These are phyloP conservation scores for Octopus sinensis DNA, from an alignment of 1,140 invertebrate genomes.

Conservation along the genomic window DNA sequence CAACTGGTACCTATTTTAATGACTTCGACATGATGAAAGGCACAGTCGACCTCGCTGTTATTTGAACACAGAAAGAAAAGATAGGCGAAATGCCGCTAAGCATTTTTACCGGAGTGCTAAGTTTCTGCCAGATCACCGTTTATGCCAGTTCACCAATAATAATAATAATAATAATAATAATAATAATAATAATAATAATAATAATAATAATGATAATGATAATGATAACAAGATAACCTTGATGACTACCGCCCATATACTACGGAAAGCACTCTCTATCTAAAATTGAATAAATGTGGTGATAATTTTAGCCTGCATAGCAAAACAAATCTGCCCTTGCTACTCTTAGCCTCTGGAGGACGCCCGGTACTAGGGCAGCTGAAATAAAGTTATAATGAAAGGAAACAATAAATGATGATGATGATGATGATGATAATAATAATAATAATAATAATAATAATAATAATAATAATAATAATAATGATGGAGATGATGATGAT, in stretches of 20 bases:
- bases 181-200: conserved; percentile 11
- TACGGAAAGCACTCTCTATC: too few species aligned
- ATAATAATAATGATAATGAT: conserved; percentile 6
- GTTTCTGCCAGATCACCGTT: background rate
- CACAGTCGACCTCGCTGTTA: background rate
- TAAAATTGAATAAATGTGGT: too few species aligned
- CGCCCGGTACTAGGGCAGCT: too few species aligned
- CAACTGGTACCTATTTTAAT: background rate
- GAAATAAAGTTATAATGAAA: too few species aligned
- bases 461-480: background rate
- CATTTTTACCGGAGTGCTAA: background rate
- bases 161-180: background rate
- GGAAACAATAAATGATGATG: background rate
- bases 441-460: conserved; percentile 5
- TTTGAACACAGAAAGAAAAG: background rate
- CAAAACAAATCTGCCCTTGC: too few species aligned
- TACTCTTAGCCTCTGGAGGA: too few species aligned
- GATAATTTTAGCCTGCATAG: too few species aligned
- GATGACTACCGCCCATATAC: background rate
- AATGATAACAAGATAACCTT: background rate
- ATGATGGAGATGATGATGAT: background rate
- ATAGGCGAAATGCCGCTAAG: background rate
- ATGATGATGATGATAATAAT: background rate
- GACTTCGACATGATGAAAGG: background rate
- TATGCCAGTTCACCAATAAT: background rate